phyloP scores from a whole-genome alignment of 2,797 vertebrate species.

The Enoplosus armatus region DNA sequence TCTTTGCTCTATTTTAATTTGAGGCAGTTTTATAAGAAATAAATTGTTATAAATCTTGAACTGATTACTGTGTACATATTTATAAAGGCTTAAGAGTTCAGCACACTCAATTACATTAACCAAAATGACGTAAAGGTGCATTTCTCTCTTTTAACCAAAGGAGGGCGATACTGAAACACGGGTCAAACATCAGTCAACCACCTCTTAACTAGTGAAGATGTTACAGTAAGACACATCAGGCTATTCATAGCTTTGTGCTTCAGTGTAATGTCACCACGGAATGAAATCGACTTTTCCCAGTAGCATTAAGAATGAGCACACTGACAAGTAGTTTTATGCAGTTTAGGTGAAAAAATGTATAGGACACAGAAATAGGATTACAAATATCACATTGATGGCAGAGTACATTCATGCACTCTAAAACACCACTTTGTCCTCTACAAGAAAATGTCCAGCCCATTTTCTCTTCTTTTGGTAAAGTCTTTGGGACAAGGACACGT shows the following conservation, averaged over 20 bases:
- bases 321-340: constrained; percentile 38
- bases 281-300: constrained; percentile 46
- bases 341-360: constrained; percentile 28
- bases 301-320: constrained; percentile 52
- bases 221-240: constrained; percentile 27
- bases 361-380: constrained; percentile 42
- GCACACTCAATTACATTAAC: not conserved
- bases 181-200: constrained; percentile 29
- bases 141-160: constrained; percentile 66
- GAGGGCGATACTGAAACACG: constrained; percentile 62
- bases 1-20: constrained; percentile 79
- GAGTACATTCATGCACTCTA: constrained; percentile 27
- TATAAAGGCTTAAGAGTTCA: not conserved
- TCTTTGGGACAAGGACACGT: constrained; percentile 71
- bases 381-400: constrained; percentile 39
- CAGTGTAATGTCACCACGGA: constrained; percentile 30
- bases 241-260: constrained; percentile 31
- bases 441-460: constrained; percentile 37
- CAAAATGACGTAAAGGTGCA: constrained; percentile 5
- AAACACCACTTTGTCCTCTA: constrained; percentile 54
- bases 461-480: constrained; percentile 63
- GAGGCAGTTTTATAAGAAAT: constrained; percentile 78
- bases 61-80: constrained; percentile 38
- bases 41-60: constrained; percentile 76
- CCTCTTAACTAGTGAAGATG: constrained; percentile 7